A percentile compares a stretch with the other conserved stretches of the same genome.
Conservation (phyloP, 2,113 vertebrate genomes). For the Malurus melanocephalus region DNA sequence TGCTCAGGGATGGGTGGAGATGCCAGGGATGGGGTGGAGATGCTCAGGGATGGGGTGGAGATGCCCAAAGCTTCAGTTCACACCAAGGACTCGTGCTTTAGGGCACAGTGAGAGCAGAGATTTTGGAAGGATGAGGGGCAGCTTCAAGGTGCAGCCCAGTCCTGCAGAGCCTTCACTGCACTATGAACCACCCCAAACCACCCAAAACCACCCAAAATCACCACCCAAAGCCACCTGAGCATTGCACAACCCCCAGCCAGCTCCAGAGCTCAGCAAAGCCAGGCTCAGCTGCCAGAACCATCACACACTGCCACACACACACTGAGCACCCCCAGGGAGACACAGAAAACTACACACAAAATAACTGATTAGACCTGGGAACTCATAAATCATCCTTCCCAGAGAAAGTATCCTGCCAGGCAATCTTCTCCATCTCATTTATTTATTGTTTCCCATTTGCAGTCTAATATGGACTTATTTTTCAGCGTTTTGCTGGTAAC, state of each 20-base stretch:
- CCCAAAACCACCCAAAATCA: not conserved
- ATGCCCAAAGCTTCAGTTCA: not conserved
- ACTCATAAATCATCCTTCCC: not conserved
- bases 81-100: rapidly evolving
- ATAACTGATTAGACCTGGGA: not conserved
- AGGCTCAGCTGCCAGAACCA: rapidly evolving
- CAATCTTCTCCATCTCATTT: not conserved
- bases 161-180: not conserved
- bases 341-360: not conserved
- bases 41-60: too few species aligned
- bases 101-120: not conserved
- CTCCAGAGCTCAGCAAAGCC: not conserved
- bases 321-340: not conserved
- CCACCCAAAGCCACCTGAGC: rapidly evolving
- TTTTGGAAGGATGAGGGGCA: not conserved
- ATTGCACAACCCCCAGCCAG: not conserved
- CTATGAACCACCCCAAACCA: rapidly evolving
- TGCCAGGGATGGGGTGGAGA: too few species aligned
- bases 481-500: not conserved
- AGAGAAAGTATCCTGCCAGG: conserved; percentile 5
- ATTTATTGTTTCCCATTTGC: conserved; percentile 1
- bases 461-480: not conserved
- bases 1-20: too few species aligned
- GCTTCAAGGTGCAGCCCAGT: not conserved
- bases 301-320: not conserved